A percentile compares a stretch with the other conserved stretches of the same genome.
Conservation (phyloP, 2,888 invertebrate species). For the Watsonalla cultraria region DNA sequence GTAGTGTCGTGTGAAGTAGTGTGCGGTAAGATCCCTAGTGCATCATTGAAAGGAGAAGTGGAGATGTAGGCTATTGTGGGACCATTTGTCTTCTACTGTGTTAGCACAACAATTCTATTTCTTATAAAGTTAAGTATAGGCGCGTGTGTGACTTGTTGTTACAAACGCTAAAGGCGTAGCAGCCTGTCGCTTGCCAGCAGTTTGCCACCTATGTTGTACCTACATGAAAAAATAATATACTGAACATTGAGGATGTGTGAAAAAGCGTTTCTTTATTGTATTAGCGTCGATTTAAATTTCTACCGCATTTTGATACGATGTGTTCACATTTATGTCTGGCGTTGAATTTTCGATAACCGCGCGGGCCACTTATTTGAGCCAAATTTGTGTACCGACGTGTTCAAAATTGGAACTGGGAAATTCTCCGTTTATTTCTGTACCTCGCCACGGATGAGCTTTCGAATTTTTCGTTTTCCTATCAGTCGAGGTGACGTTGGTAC, state of each 20-base stretch:
- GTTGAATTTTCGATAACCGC: conserved; percentile 53
- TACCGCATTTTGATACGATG: conserved; percentile 24
- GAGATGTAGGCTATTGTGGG: too few relatives aligned
- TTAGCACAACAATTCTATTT: too few relatives aligned
- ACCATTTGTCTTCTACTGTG: too few relatives aligned
- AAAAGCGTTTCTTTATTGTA: background rate
- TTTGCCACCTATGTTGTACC: too few relatives aligned
- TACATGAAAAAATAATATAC: too few relatives aligned
- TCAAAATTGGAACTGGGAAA: conserved; percentile 47
- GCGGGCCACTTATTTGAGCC: conserved; percentile 51
- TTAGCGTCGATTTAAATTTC: conserved; percentile 1
- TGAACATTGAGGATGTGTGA: background rate
- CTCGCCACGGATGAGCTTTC: conserved; percentile 12
- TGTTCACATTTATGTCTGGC: conserved; percentile 27
- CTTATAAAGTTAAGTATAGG: too few relatives aligned
- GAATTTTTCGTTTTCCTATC: conserved; percentile 15
- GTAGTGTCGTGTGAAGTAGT: too few relatives aligned
- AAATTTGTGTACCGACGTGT: conserved; percentile 57
- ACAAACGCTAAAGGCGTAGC: too few relatives aligned
- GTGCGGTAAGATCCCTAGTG: too few relatives aligned
- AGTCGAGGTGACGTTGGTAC: conserved; percentile 3
- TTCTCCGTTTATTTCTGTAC: conserved; percentile 12
- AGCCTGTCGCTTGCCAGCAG: too few relatives aligned
- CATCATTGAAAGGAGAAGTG: too few relatives aligned
- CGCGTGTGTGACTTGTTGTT: too few relatives aligned